phyloP scores from a whole-genome alignment of 2,113 vertebrate genomes.

The Sprattus sprattus region DNA sequence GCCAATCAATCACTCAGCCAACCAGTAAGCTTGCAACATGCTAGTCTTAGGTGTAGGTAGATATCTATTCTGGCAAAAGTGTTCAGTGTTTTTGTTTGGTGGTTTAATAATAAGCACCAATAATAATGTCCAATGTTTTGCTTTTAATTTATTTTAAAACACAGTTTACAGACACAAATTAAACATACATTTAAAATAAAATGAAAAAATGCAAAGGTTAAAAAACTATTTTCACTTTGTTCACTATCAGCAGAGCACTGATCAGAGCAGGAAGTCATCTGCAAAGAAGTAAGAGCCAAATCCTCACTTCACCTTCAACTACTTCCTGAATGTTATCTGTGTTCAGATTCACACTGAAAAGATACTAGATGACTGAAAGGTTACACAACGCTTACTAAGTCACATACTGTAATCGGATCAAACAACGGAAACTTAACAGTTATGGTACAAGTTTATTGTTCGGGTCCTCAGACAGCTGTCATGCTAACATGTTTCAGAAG shows the following conservation, averaged over 20 bases:
- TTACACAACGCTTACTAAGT: too few relatives aligned
- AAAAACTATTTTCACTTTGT: not conserved
- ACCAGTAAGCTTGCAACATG: slow-evolving; percentile 29
- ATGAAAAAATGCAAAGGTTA: not conserved
- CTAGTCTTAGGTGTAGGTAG: not conserved
- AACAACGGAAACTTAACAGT: too few relatives aligned
- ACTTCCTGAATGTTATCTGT: not conserved
- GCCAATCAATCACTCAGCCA: slow-evolving; percentile 24
- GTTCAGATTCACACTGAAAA: not conserved
- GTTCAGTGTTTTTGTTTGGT: not conserved
- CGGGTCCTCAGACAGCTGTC: not conserved
- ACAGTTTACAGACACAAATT: not conserved
- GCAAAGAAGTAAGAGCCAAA: not conserved
- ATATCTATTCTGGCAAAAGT: not conserved
- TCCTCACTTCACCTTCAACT: not conserved
- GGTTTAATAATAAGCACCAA: too few relatives aligned
- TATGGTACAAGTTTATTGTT: not conserved
- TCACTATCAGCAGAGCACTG: not conserved
- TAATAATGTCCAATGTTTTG: not conserved
- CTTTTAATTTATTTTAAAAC: too few relatives aligned
- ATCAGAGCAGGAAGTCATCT: not conserved
- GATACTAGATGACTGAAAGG: not conserved
- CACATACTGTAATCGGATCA: too few relatives aligned
- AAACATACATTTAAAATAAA: too few relatives aligned
- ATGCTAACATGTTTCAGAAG: not conserved